These are phyloP conservation scores for Oxycera nigricornis DNA, from an alignment of 2,888 invertebrate species.

Conservation along the genomic window DNA sequence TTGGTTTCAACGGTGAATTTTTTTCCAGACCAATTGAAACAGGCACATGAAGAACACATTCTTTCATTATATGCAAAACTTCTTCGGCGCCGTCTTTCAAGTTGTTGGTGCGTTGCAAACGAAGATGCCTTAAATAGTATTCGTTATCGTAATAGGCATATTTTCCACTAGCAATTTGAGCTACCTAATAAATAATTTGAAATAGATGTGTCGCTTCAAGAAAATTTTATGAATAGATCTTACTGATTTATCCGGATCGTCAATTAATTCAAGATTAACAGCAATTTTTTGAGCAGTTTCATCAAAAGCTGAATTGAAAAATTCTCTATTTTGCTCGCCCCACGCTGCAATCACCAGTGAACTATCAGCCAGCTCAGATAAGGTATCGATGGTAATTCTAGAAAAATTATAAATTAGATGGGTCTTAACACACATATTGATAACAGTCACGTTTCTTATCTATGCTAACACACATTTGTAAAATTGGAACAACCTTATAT, in stretches of 20 bases:
- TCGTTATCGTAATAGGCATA: slow-evolving; percentile 84
- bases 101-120: slow-evolving; percentile 61
- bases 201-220: neutral
- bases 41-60: slow-evolving; percentile 82
- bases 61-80: slow-evolving; percentile 78
- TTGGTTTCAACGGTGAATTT: slow-evolving; percentile 78
- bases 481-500: neutral
- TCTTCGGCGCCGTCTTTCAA: slow-evolving; percentile 56
- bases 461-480: neutral
- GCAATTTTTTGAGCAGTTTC: slow-evolving; percentile 72
- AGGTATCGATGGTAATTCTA: slow-evolving; percentile 81
- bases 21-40: slow-evolving; percentile 82
- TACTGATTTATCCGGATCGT: slow-evolving; percentile 70
- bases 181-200: slow-evolving; percentile 53
- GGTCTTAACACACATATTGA: neutral
- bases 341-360: slow-evolving; percentile 74
- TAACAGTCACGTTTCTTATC: neutral
- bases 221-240: slow-evolving; percentile 35
- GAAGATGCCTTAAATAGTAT: slow-evolving; percentile 72
- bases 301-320: slow-evolving; percentile 76
- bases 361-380: slow-evolving; percentile 73
- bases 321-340: slow-evolving; percentile 73
- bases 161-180: slow-evolving; percentile 71
- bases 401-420: neutral
- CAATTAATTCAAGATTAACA: slow-evolving; percentile 69